Evolutionary conservation across 2,888 invertebrate genomes (phyloP).

Genomic region (Lepeophtheirus nordmannii): DNA sequence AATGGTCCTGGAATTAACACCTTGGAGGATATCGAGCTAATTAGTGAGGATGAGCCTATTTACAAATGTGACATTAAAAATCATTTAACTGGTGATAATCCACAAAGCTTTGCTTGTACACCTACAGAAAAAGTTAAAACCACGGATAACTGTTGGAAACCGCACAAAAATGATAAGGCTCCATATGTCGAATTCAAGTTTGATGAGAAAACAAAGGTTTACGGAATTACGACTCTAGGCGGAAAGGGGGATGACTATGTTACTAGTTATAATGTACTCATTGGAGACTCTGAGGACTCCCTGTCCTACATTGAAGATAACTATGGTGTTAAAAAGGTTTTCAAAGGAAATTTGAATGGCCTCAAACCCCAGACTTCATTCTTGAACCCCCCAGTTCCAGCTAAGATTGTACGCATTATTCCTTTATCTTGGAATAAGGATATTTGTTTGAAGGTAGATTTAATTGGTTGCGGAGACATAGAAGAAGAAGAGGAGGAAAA

Average conservation of each 20-base stretch:
- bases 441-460: not conserved
- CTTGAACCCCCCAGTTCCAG: not conserved
- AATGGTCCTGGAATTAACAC: not conserved
- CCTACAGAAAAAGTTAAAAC: not conserved
- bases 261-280: not conserved
- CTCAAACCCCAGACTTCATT: not conserved
- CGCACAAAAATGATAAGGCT: not conserved
- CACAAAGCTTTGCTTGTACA: not conserved
- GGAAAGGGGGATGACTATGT: not conserved
- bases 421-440: not conserved
- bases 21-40: not conserved
- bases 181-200: not conserved
- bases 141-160: not conserved
- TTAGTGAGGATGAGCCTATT: not conserved
- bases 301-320: not conserved
- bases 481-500: not conserved
- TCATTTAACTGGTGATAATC: not conserved
- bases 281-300: not conserved
- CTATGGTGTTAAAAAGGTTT: not conserved
- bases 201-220: not conserved
- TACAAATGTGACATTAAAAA: not conserved
- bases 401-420: not conserved
- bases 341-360: not conserved
- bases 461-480: not conserved
- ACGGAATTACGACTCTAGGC: not conserved